Percentiles rank a stretch among this genome's conserved stretches.
phyloP scores from a whole-genome alignment of 2,888 invertebrate species.

The Cyaniris semiargus region DNA sequence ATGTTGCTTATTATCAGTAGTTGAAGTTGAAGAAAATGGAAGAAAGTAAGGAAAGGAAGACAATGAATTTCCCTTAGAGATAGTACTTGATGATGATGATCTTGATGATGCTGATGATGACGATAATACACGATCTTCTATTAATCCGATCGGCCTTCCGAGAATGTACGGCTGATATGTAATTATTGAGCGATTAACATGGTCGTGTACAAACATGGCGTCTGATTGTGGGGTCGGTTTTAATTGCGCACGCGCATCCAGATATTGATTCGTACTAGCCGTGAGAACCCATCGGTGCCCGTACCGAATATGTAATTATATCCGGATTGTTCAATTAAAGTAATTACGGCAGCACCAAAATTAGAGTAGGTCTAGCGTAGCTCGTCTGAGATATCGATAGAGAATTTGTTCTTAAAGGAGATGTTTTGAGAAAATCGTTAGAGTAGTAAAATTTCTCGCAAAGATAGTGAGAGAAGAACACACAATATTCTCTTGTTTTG shows the following conservation, averaged over 20 bases:
- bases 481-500: neutral
- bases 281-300: conserved; percentile 17
- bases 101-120: neutral
- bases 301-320: conserved; percentile 22
- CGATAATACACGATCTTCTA: conserved; percentile 51
- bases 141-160: conserved; percentile 78
- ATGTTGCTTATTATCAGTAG: too few relatives aligned
- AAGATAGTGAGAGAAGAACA: neutral
- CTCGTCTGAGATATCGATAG: neutral
- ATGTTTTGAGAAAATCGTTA: neutral
- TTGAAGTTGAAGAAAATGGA: too few relatives aligned
- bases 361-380: neutral
- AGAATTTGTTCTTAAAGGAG: neutral
- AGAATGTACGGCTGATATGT: conserved; percentile 77
- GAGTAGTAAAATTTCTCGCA: neutral
- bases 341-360: conserved; percentile 8
- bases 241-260: conserved; percentile 80
- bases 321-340: conserved; percentile 14
- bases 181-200: conserved; percentile 80
- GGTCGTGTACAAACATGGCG: conserved; percentile 80
- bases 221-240: conserved; percentile 79
- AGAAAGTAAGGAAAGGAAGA: too few relatives aligned
- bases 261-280: conserved; percentile 56
- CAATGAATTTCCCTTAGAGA: too few relatives aligned
- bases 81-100: neutral